phyloP scores from a whole-genome alignment of 2,888 invertebrate genomes.

The Abrostola tripartita region DNA sequence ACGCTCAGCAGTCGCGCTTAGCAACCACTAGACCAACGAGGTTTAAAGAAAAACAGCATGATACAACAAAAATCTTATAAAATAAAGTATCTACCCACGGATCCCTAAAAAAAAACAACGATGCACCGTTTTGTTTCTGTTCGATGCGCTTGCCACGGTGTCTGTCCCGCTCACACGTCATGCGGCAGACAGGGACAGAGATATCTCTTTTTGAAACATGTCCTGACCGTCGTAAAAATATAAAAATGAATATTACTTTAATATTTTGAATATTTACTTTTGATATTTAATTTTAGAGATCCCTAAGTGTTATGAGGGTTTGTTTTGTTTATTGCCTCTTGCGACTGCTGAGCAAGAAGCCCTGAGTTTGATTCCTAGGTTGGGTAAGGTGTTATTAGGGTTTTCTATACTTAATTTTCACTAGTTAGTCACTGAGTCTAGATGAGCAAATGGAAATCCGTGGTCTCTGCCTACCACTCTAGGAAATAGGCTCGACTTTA shows the following conservation, averaged over 20 bases:
- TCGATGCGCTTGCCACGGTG: constrained; percentile 60
- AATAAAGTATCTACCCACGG: constrained; percentile 11
- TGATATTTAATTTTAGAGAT: constrained; percentile 54
- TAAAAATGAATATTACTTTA: constrained; percentile 59
- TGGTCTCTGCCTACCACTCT: no score
- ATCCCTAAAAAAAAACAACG: constrained; percentile 61
- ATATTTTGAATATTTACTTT: constrained; percentile 75
- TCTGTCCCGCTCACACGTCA: constrained; percentile 15
- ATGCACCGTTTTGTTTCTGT: constrained; percentile 73
- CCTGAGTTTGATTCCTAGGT: not conserved
- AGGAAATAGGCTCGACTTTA: no score
- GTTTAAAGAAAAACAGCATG: not conserved
- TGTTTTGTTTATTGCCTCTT: not conserved
- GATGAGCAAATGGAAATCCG: no score
- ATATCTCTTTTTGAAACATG: constrained; percentile 44
- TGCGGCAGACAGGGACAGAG: constrained; percentile 12
- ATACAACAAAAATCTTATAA: not conserved
- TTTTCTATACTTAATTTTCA: no score
- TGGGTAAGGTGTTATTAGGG: not conserved
- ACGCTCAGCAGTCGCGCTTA: no score
- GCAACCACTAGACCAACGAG: no score
- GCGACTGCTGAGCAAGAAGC: not conserved
- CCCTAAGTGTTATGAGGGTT: constrained; percentile 44
- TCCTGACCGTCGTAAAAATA: constrained; percentile 57
- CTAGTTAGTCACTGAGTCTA: no score